phyloP scores from a whole-genome alignment of 2,113 vertebrate species.

The Murina feae region DNA sequence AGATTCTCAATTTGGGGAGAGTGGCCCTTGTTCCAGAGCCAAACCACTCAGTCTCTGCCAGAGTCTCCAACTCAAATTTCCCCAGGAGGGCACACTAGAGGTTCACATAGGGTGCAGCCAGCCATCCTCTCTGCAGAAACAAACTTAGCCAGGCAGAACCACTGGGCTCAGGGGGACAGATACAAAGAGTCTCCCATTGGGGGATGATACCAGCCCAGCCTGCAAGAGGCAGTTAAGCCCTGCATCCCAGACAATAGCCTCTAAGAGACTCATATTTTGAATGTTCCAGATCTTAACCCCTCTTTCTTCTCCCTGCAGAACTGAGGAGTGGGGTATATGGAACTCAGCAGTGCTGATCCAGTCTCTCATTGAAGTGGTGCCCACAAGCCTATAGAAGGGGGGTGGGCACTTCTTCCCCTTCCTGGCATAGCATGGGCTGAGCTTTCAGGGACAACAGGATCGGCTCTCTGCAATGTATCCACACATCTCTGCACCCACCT shows the following conservation, averaged over 20 bases:
- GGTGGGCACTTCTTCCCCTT: not conserved
- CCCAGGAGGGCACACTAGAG: not conserved
- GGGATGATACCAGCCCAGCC: not conserved
- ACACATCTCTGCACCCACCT: not conserved
- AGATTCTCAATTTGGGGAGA: not conserved
- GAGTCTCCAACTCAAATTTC: not conserved
- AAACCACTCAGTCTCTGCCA: not conserved
- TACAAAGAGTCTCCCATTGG: not conserved
- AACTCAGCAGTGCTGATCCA: not conserved
- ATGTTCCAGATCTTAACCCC: not conserved
- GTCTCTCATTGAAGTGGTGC: not conserved
- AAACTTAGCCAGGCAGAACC: not conserved
- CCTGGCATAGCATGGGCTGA: not conserved
- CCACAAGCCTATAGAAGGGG: not conserved
- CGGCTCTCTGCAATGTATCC: not conserved
- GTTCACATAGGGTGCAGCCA: not conserved
- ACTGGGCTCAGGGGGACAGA: not conserved
- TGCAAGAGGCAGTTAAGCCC: not conserved
- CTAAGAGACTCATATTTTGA: not conserved
- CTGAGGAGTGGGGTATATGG: not conserved
- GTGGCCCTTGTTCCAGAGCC: not conserved
- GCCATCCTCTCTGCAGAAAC: not conserved
- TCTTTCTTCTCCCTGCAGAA: not conserved
- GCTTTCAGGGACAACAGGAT: not conserved
- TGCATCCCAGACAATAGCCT: not conserved